Conservation (phyloP, 2,888 invertebrate genomes). For the Pocota personata region DNA sequence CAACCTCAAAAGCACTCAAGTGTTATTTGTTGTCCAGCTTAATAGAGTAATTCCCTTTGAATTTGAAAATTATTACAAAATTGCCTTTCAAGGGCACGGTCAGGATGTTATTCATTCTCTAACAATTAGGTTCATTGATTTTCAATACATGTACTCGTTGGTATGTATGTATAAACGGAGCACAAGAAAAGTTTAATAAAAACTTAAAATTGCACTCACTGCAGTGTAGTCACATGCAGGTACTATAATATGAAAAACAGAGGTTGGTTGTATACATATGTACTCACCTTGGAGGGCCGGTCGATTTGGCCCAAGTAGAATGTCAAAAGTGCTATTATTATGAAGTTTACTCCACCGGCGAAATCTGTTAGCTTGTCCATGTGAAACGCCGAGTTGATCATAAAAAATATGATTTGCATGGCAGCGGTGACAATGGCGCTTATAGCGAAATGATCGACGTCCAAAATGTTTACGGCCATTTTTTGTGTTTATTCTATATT, state of each 20-base stretch:
- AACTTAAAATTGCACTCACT: constrained; percentile 52
- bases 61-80: constrained; percentile 54
- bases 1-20: constrained; percentile 10
- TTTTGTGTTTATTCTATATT: constrained; percentile 46
- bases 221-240: constrained; percentile 32
- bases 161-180: background rate
- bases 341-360: constrained; percentile 96
- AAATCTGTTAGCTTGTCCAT: constrained; percentile 96
- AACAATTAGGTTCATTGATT: constrained; percentile 61
- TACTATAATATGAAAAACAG: background rate
- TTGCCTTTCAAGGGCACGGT: constrained; percentile 47
- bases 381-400: constrained; percentile 92
- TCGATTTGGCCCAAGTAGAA: constrained; percentile 93
- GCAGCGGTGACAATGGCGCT: constrained; percentile 93
- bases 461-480: constrained; percentile 85
- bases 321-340: constrained; percentile 93
- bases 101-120: constrained; percentile 14
- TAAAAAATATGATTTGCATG: constrained; percentile 94
- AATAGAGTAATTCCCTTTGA: constrained; percentile 57
- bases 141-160: constrained; percentile 41
- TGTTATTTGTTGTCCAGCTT: constrained; percentile 45
- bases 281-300: constrained; percentile 85
- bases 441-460: constrained; percentile 92
- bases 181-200: constrained; percentile 45
- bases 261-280: constrained; percentile 14